A percentile compares a stretch with the other conserved stretches of the same genome.
phyloP scores from a whole-genome alignment of 2,797 vertebrate genomes.

The Poeciliopsis infans region DNA sequence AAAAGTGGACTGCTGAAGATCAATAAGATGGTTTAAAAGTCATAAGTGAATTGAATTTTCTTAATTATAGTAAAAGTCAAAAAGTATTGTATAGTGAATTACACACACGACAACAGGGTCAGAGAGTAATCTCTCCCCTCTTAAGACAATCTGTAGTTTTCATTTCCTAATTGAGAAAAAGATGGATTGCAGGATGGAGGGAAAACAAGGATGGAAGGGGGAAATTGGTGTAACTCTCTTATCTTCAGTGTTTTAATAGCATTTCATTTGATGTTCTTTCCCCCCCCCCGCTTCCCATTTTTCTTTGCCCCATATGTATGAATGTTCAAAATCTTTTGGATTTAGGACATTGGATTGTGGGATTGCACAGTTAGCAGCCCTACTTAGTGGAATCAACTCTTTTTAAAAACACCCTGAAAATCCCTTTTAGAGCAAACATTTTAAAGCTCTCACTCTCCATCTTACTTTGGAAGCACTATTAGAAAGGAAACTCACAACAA shows the following conservation, averaged over 20 bases:
- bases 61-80: constrained; percentile 78
- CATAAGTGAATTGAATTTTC: constrained; percentile 76
- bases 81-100: constrained; percentile 65
- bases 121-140: constrained; percentile 64
- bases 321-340: constrained; percentile 63
- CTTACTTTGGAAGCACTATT: constrained; percentile 33
- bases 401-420: constrained; percentile 59
- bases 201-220: constrained; percentile 30
- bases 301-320: constrained; percentile 36
- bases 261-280: constrained; percentile 43
- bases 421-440: constrained; percentile 52
- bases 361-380: constrained; percentile 48
- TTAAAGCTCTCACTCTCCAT: constrained; percentile 32
- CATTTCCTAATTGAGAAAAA: constrained; percentile 77
- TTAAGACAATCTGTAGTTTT: constrained; percentile 67
- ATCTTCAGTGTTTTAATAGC: constrained; percentile 53
- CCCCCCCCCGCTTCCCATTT: neutral
- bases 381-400: constrained; percentile 54
- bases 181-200: constrained; percentile 51
- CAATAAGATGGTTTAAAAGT: constrained; percentile 64
- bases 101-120: constrained; percentile 59
- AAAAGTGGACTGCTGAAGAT: constrained; percentile 51
- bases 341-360: constrained; percentile 56
- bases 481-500: constrained; percentile 22
- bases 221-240: constrained; percentile 34